Evolutionary conservation across 1,140 invertebrate species (phyloP).

Genomic region (Leguminivora glycinivorella): DNA sequence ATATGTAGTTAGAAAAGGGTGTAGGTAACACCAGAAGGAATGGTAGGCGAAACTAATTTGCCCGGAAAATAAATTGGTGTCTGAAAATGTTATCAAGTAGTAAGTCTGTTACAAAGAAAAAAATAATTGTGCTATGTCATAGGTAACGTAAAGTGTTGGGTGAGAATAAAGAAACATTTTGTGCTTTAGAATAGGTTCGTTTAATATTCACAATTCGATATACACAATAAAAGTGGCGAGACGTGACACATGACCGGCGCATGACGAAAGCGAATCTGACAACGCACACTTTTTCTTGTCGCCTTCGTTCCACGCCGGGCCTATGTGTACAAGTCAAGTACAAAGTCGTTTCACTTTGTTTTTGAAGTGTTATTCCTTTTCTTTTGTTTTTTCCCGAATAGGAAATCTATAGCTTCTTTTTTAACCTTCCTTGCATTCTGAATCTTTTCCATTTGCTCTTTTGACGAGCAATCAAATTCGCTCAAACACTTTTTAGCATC

Average conservation of each 20-base stretch:
- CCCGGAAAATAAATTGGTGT: too few relatives aligned
- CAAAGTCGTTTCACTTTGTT: constrained; percentile 51
- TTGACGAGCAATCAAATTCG: constrained; percentile 41
- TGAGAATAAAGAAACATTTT: constrained; percentile 23
- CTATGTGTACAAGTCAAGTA: constrained; percentile 29
- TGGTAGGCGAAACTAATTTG: too few relatives aligned
- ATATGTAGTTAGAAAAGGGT: too few relatives aligned
- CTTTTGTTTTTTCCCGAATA: not conserved
- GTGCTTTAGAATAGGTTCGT: constrained; percentile 70
- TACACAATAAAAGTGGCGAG: constrained; percentile 63
- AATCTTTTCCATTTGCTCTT: constrained; percentile 54
- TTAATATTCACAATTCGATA: constrained; percentile 70
- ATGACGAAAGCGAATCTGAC: not conserved
- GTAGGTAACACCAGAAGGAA: too few relatives aligned
- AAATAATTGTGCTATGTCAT: too few relatives aligned
- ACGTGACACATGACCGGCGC: constrained; percentile 52
- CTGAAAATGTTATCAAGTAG: too few relatives aligned
- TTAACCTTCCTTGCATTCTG: constrained; percentile 36
- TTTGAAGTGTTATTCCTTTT: constrained; percentile 40
- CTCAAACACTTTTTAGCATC: constrained; percentile 43
- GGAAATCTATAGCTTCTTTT: not conserved
- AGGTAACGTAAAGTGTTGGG: too few relatives aligned
- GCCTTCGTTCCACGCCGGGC: constrained; percentile 41
- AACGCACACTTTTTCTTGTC: constrained; percentile 5
- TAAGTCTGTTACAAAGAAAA: too few relatives aligned